Evolutionary conservation across 2,888 invertebrate species (phyloP).

Genomic region (Halocaridina rubra): DNA sequence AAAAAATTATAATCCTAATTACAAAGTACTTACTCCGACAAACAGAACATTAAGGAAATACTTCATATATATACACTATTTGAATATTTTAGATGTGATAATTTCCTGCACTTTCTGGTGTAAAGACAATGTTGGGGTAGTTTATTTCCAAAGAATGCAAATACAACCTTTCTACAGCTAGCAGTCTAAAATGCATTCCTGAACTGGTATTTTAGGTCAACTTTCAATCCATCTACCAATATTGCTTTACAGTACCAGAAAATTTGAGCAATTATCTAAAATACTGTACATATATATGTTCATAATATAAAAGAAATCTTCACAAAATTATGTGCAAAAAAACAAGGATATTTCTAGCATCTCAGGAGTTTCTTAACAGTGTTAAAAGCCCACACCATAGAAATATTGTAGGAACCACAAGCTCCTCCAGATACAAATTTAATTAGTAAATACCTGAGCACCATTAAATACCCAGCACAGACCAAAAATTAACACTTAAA

Average conservation of each 20-base stretch:
- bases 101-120: neutral
- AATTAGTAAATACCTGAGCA: neutral
- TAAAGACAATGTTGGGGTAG: neutral
- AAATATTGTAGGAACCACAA: no score
- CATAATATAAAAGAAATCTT: neutral
- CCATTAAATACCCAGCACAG: no score
- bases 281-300: neutral
- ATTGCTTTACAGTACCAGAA: neutral
- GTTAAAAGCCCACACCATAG: neutral
- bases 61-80: neutral
- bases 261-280: neutral
- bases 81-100: neutral
- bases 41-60: neutral
- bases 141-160: no score
- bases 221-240: neutral
- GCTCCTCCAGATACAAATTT: no score
- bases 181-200: neutral
- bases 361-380: neutral
- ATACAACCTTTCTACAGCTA: neutral
- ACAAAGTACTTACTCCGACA: neutral
- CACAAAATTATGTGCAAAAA: neutral
- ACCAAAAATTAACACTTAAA: no score
- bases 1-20: neutral
- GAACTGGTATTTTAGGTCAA: neutral
- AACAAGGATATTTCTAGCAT: neutral